Evolutionary conservation across 2,888 invertebrate genomes (phyloP), one percentile per base, ranked within the genome.

Genomic region (Drosophila vallismaia): DNA sequence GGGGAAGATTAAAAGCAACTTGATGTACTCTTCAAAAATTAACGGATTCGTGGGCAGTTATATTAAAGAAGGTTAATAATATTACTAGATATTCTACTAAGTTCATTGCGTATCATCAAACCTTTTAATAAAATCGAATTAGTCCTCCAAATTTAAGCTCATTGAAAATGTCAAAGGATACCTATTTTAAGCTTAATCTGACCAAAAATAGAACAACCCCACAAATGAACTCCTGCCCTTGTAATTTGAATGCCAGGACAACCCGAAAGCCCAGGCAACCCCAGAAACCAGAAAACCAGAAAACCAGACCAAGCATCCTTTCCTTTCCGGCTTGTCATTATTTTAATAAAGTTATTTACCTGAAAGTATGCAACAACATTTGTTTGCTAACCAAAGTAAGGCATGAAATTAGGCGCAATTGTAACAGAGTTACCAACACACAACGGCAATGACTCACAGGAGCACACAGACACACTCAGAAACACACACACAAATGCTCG

Each of bases 341-440:
- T 87, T 85, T 84, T 87, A 84, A 84, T 84, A 84, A 84, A 84
- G 83, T 84, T 87, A 84, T 84, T 84, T 84, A 87, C 84, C 84
- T 84, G 87, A 85, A 85, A 86, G 84, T 82, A 86, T 70, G 80
- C 77, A 87, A 74, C 83, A 87, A 77, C 76, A 87, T 83, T 87
- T 83, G 87, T 82, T 87, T 86, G 82, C 79, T 77, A 74, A 69
- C 71, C 76, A 77, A 72, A 76, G 84, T 76, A 87, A 72, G 52
- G 77, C 77, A 82, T 79, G 78, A 84, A 87, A 84, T 87, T 84
- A 86, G 84, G 83, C 83, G 74, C 88, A 84, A 84, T 84, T 87
- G 84, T 87, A 87, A 79, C 83, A 79, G 84, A 85, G 83, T 84
- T 87, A 80, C 87, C 78, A 82, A 81, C 79, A 76, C 79, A 82